Evolutionary conservation across 2,888 invertebrate genomes (phyloP).

Genomic region (Petrolisthes cinctipes): DNA sequence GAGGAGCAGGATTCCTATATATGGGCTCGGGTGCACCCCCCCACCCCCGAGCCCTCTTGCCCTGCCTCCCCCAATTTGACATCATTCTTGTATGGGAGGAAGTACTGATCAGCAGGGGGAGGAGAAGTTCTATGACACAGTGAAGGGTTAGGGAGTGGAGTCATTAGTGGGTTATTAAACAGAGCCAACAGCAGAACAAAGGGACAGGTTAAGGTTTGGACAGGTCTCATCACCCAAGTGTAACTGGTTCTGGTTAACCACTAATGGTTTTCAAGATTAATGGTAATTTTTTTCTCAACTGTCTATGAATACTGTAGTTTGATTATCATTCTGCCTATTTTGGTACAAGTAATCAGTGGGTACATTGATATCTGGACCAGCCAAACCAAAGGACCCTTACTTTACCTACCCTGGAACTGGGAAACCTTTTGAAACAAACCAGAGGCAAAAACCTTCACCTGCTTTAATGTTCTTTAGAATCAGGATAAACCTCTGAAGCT

Average conservation of each 20-base stretch:
- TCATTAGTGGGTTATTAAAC: slow-evolving; percentile 48
- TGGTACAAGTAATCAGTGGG: no score
- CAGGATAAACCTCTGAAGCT: no score
- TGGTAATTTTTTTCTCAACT: no score
- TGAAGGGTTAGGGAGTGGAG: slow-evolving; percentile 41
- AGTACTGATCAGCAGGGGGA: slow-evolving; percentile 48
- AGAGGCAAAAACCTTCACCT: no score
- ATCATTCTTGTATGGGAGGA: slow-evolving; percentile 51
- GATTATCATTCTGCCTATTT: background rate
- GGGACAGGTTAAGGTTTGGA: background rate
- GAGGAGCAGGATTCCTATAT: slow-evolving; percentile 6
- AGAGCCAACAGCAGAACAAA: slow-evolving; percentile 6
- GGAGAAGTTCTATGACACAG: slow-evolving; percentile 48
- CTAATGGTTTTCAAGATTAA: no score
- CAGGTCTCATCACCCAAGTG: background rate
- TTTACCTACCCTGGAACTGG: no score
- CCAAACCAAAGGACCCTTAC: no score
- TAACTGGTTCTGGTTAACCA: background rate
- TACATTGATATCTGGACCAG: no score
- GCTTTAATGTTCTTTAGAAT: no score
- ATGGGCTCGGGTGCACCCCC: slow-evolving; percentile 12
- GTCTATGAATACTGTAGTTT: no score
- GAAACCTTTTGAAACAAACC: no score
- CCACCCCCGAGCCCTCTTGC: slow-evolving; percentile 23
- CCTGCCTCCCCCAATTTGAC: slow-evolving; percentile 16